Evolutionary conservation across 2,113 vertebrate species (phyloP).

Genomic region (Chascanopsetta lugubris): DNA sequence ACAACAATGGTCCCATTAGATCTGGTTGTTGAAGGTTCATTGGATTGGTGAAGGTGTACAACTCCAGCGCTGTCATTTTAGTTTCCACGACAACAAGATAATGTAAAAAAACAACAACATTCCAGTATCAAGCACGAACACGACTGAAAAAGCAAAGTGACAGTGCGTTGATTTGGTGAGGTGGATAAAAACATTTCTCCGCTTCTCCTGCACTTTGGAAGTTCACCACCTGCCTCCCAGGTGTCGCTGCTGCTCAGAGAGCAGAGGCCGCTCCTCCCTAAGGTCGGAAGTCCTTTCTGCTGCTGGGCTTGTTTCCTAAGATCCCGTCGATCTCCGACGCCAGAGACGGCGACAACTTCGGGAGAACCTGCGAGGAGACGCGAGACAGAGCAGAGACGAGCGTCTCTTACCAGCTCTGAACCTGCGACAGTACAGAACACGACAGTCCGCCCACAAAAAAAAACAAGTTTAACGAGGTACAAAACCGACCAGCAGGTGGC

Average conservation of each 20-base stretch:
- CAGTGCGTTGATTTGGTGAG: not conserved
- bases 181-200: not conserved
- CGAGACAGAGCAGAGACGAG: not conserved
- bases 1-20: too few species aligned
- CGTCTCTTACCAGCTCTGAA: too few species aligned
- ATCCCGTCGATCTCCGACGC: conserved; percentile 92
- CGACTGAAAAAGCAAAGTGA: not conserved
- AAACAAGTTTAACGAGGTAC: too few species aligned
- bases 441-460: too few species aligned
- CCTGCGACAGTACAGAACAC: too few species aligned
- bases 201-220: not conserved
- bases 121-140: too few species aligned
- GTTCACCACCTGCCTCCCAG: not conserved
- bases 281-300: conserved; percentile 93
- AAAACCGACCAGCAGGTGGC: too few species aligned
- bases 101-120: too few species aligned
- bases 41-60: too few species aligned
- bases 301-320: conserved; percentile 94
- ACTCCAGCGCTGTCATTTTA: too few species aligned
- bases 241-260: not conserved
- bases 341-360: conserved; percentile 91
- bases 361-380: conserved; percentile 85
- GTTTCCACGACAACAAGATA: too few species aligned
- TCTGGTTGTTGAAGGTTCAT: too few species aligned
- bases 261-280: conserved; percentile 66